Base-by-base conservation (phyloP, 1,140 invertebrate species). In the Panagrolaimus sp. region DNA sequence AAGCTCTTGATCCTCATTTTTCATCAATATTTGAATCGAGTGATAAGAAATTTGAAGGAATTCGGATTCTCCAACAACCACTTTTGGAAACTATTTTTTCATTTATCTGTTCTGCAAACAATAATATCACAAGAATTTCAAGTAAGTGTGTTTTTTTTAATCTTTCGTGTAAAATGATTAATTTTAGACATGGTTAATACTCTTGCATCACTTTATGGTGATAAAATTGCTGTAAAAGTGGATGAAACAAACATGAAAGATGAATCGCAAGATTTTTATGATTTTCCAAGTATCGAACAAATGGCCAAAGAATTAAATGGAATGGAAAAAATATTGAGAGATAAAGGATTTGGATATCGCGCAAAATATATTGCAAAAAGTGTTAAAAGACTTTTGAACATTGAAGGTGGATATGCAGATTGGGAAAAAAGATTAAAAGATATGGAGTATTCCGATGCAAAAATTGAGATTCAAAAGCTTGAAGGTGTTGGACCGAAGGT, bases 61-160 rank as follows among this genome's bases (percentile, higher is more conserved):
- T 97, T 32, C 87, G 95, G 79, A 91, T 97, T 77, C 83, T 98
- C n/a, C 85, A 89, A 62, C 94, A 97, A 85, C 90, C 96, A 76
- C 89, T 92, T 0, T 86, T 92, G 2, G 95, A 98, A 86, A 96
- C 91, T 86, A 84, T 97, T 0, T 93, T 97, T 80, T 90, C 91
- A 14, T 97, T 97, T 82, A 96, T 97, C 73, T 98, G 94, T 83
- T 96, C 94, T 66, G 91, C 94, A 69, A 97, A 97, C 83, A 98
- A 98, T 84, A 91, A 97, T 79, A 96, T 98, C 65, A 86, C 87
- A 70, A 21, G 75, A 63, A 76, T 75, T 46, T 77, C 74, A 17
- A 74, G 73, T 75, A 7, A 17, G 71, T 48, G 8, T 14, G 17
- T 4, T 47, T 47, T 47, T 43, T 65, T 65, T 58, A 65, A 15